Evolutionary conservation across 2,113 vertebrate genomes (phyloP).

Genomic region (Atherinomorus stipes): DNA sequence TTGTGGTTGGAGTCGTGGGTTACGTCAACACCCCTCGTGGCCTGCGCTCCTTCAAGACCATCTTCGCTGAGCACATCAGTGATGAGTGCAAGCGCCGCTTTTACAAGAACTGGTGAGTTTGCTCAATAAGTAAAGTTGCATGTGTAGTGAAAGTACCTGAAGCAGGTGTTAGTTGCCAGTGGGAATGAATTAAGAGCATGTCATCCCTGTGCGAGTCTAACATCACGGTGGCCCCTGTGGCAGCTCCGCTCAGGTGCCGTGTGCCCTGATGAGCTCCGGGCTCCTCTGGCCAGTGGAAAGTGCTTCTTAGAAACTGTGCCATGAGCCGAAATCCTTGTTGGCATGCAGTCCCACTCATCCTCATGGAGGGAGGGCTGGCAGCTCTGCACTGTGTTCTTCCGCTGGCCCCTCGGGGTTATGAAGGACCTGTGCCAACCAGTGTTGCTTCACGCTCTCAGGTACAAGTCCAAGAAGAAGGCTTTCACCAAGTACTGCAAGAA

Average conservation of each 20-base stretch:
- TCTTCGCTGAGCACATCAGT: conserved; percentile 97
- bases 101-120: conserved; percentile 96
- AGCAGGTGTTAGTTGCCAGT: conserved; percentile 68
- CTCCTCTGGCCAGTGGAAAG: conserved; percentile 97
- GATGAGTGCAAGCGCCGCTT: conserved; percentile 99
- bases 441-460: conserved; percentile 86
- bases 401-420: conserved; percentile 77
- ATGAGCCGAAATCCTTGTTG: conserved; percentile 85
- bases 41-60: conserved; percentile 94
- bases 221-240: conserved; percentile 71
- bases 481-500: conserved; percentile 99
- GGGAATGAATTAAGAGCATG: conserved; percentile 1
- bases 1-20: conserved; percentile 92
- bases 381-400: conserved; percentile 81
- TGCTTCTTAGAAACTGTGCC: conserved; percentile 91
- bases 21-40: conserved; percentile 94
- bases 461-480: conserved; percentile 99
- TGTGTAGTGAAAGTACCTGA: rapidly evolving
- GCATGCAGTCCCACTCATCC: conserved; percentile 35
- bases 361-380: conserved; percentile 49
- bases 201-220: conserved; percentile 75
- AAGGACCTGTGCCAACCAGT: conserved; percentile 80
- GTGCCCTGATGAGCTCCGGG: conserved; percentile 95
- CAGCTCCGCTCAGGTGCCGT: conserved; percentile 94
- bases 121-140: rapidly evolving